Evolutionary conservation across 1,140 invertebrate species (phyloP).

Genomic region (Euura lappo): DNA sequence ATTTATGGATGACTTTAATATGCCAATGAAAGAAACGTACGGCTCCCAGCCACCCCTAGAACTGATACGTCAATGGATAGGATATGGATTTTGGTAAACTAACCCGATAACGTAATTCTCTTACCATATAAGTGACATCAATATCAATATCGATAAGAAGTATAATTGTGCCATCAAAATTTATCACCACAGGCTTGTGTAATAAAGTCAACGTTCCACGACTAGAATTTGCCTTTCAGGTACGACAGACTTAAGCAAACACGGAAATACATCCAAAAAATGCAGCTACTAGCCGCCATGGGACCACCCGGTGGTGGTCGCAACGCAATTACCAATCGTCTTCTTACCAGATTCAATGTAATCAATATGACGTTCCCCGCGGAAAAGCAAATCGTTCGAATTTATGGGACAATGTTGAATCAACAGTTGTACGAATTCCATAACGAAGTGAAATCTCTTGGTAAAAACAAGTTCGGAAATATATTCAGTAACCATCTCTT

Average conservation of each 20-base stretch:
- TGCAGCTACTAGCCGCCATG: conserved; percentile 79
- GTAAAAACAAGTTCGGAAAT: conserved; percentile 42
- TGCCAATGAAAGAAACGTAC: conserved; percentile 86
- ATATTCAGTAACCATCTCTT: no score
- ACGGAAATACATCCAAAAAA: conserved; percentile 73
- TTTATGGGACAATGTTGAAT: conserved; percentile 82
- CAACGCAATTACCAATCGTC: conserved; percentile 74
- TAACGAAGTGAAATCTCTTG: conserved; percentile 76
- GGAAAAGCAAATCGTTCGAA: conserved; percentile 77
- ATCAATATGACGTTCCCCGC: conserved; percentile 84
- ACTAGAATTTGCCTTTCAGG: conserved; percentile 28
- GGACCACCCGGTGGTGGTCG: conserved; percentile 83
- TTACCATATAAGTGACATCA: no score
- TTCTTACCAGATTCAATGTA: conserved; percentile 80
- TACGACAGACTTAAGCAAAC: conserved; percentile 78
- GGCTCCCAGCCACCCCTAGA: conserved; percentile 87
- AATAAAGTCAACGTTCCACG: not conserved
- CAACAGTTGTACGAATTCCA: conserved; percentile 81
- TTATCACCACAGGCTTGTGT: no score
- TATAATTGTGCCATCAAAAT: no score
- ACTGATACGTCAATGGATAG: conserved; percentile 82
- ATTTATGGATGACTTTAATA: conserved; percentile 90
- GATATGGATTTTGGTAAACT: conserved; percentile 81
- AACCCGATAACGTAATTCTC: not conserved
- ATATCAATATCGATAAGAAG: no score